Evolutionary conservation across 2,888 invertebrate species (phyloP).

Genomic region (Drosophila longiperda): DNA sequence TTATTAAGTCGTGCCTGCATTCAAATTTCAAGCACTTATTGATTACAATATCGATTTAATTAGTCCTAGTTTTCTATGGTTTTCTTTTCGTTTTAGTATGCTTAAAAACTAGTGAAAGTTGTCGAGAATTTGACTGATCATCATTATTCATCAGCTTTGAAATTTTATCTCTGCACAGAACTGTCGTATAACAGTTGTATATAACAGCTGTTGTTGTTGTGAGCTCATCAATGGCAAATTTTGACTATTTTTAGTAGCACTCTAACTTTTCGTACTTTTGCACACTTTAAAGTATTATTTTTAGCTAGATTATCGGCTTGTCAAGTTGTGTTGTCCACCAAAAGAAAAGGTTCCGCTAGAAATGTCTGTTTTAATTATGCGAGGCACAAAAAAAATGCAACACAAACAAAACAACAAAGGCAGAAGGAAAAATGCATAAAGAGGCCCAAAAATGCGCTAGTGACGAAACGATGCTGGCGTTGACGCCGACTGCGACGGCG

Average conservation of each 20-base stretch:
- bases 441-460: constrained; percentile 40
- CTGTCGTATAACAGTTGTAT: constrained; percentile 11
- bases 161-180: background rate
- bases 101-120: constrained; percentile 38
- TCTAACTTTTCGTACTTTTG: constrained; percentile 6
- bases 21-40: background rate
- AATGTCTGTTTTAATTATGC: constrained; percentile 53
- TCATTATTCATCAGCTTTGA: constrained; percentile 2
- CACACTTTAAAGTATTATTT: constrained; percentile 17
- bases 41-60: constrained; percentile 5
- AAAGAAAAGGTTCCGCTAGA: constrained; percentile 25
- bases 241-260: constrained; percentile 37
- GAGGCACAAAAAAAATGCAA: constrained; percentile 26
- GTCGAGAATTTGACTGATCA: constrained; percentile 13
- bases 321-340: background rate
- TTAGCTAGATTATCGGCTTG: constrained; percentile 37
- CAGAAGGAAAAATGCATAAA: constrained; percentile 10
- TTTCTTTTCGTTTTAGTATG: background rate
- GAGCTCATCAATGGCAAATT: constrained; percentile 29
- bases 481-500: background rate
- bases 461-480: constrained; percentile 58
- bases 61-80: background rate
- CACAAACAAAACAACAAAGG: constrained; percentile 14
- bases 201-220: constrained; percentile 1
- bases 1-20: constrained; percentile 3